Evolutionary conservation across 1,140 invertebrate genomes (phyloP).

Genomic region (Diprion similis): DNA sequence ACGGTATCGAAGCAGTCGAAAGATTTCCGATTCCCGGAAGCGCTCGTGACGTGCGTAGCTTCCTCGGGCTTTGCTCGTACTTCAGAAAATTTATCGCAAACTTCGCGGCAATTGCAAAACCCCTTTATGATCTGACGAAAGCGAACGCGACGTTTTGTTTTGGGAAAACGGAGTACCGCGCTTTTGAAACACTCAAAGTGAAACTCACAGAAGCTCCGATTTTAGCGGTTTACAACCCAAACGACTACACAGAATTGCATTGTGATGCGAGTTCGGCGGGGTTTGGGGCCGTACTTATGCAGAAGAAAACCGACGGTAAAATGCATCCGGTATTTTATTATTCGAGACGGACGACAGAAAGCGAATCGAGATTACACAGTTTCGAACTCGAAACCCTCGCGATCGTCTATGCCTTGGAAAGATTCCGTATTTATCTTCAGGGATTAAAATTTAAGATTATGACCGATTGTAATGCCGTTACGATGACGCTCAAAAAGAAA

Average conservation of each 20-base stretch:
- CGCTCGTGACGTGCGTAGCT: conserved; percentile 22
- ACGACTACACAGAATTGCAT: conserved; percentile 32
- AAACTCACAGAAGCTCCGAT: conserved; percentile 17
- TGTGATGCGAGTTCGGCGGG: conserved; percentile 27
- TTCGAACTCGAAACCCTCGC: conserved; percentile 29
- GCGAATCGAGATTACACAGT: conserved; percentile 25
- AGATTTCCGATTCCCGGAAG: conserved; percentile 24
- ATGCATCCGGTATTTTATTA: conserved; percentile 7
- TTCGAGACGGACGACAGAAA: conserved; percentile 17
- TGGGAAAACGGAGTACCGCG: neutral
- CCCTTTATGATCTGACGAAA: conserved; percentile 21
- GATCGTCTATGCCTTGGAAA: neutral
- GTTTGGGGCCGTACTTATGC: conserved; percentile 5
- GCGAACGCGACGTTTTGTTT: conserved; percentile 16
- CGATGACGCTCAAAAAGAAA: conserved; percentile 25
- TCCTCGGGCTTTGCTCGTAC: conserved; percentile 25
- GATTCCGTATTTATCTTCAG: conserved; percentile 4
- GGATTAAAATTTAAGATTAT: conserved; percentile 21
- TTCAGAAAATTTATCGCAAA: conserved; percentile 27
- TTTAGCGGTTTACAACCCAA: conserved; percentile 19
- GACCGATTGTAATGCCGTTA: conserved; percentile 25
- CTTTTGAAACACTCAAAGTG: neutral
- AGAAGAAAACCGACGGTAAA: neutral
- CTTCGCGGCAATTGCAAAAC: conserved; percentile 22
- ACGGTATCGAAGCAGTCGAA: conserved; percentile 15